Evolutionary conservation across 2,113 vertebrate species (phyloP), one percentile per base, ranked within the genome.

Genomic region (Eira barbara): DNA sequence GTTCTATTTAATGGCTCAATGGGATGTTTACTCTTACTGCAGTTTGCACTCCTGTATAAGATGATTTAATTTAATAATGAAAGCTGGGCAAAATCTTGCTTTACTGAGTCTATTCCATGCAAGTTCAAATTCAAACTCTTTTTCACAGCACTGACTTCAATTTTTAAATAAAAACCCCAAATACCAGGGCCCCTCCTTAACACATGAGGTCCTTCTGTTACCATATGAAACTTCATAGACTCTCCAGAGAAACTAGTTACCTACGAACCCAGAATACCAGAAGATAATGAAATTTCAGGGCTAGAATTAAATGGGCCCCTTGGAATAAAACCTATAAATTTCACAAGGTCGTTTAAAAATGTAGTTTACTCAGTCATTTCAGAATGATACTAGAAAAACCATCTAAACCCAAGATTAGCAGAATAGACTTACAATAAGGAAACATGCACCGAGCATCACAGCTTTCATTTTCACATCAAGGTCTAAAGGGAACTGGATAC

Each of bases 381-480:
- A 87, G 82, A 59, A 71, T 17, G 21, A 78, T 13, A 55, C 18
- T 36, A 34, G 18, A 9, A 57, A 61, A 84, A 36, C 0, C 57
- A 31, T 12, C 4, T 7, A 14, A 13, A 21, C 27, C 47, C 69
- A 84, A 36, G 45, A 49, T 36, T 79, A 65, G 18, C 31, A 85
- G 31, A 42, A 67, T 0, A 69, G 21, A 99, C 99, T 99, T 98
- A 99, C 99, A 0, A 99, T 99, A 84, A 99, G 99, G 96, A 99
- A 99, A 97, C 99, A 99, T 3, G 99, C 99, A 0, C 99, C 99
- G 0, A 99, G 98, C 99, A 99, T 99, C 34, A 99, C 99, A 14
- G 99, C 99, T 98, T 99, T 99, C 98, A 99, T 99, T 97, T 98
- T 99, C 97, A 99, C 99, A 71, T 99, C 99, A 20, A 99, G 99